Base-by-base conservation (phyloP, 2,113 vertebrate species). In the Lathamus discolor region DNA sequence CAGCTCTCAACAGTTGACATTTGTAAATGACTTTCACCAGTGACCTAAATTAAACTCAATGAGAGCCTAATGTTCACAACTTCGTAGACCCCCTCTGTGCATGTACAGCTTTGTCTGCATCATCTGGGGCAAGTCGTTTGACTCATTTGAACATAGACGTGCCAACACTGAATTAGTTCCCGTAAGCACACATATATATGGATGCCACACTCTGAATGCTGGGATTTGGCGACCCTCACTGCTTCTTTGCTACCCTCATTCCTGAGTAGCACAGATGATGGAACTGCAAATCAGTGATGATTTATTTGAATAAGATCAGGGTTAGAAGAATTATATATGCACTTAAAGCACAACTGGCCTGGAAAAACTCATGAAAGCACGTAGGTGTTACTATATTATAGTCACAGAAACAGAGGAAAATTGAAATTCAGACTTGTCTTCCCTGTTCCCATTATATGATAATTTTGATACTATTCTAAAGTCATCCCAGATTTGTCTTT, bases 11-110 rank as follows among this genome's bases (percentile, higher is more conserved):
- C 20, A 61, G 23, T 24, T 73, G 83, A 69, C 75, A 90, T 33
- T 51, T 87, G 66, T 61, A 94, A 95, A 88, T 69, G 25, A 90
- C 73, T 94, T 95, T 80, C 76, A 69, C 27, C 49, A 54, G 39
- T 92, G 68, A 62, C 68, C n/a, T 78, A 78, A 95, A 92, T 72
- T 86, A 88, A 97, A 87, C 79, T 90, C 39, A 68, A 41, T 0
- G 18, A 91, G 43, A 62, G 39, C 6, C 15, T 51, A 52, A 81
- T 19, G n/a, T 16, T 8, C 75, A 52, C 31, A 46, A 49, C 25
- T 72, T 95, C 52, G 68, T 41, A 64, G 24, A 17, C 9, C 17
- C 31, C n/a, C 19, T 59, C 74, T 76, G 37, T 78, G 64, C 18
- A 9, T 27, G 35, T 55, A 49, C 29, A 80, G 82, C 37, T 78